Percentiles rank a stretch among this genome's conserved stretches.
These are phyloP conservation scores for Zygaena filipendulae DNA, from an alignment of 2,888 invertebrate genomes.

Conservation along the genomic window DNA sequence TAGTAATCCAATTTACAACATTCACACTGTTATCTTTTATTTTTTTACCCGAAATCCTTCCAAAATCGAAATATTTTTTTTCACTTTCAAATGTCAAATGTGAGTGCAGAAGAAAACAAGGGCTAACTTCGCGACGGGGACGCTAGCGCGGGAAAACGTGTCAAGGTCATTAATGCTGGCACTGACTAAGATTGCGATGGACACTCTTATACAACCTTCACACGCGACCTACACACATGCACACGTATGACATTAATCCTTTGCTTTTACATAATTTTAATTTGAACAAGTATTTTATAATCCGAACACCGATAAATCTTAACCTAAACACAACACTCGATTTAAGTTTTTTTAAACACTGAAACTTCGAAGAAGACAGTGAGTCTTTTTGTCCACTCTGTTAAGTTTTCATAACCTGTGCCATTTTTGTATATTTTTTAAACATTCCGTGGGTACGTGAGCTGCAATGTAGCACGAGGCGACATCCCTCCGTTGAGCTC, in stretches of 20 bases:
- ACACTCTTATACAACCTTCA: constrained; percentile 38
- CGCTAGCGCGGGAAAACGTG: constrained; percentile 60
- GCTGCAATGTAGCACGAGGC: constrained; percentile 39
- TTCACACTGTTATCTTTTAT: too few species aligned
- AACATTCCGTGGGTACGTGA: constrained; percentile 42
- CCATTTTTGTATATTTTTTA: constrained; percentile 53
- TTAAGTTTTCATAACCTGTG: constrained; percentile 47
- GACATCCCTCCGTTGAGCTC: constrained; percentile 46
- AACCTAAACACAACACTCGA: constrained; percentile 15
- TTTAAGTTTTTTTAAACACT: too few species aligned
- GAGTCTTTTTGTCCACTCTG: constrained; percentile 25
- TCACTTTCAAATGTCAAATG: constrained; percentile 57
- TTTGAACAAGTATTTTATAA: too few species aligned
- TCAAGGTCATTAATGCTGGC: constrained; percentile 53
- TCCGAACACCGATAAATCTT: too few species aligned
- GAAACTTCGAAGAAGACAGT: too few species aligned
- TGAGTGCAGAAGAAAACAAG: constrained; percentile 60
- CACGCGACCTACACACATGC: constrained; percentile 24
- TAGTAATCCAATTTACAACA: too few species aligned
- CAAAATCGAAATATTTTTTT: too few species aligned
- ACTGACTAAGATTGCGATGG: constrained; percentile 40
- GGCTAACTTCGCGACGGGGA: constrained; percentile 24
- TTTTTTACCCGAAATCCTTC: too few species aligned
- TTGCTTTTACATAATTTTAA: too few species aligned
- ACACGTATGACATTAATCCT: constrained; percentile 16